Percentiles rank a stretch among this genome's conserved stretches.
Conservation (phyloP, 1,140 invertebrate genomes). For the Anastrepha obliqua region DNA sequence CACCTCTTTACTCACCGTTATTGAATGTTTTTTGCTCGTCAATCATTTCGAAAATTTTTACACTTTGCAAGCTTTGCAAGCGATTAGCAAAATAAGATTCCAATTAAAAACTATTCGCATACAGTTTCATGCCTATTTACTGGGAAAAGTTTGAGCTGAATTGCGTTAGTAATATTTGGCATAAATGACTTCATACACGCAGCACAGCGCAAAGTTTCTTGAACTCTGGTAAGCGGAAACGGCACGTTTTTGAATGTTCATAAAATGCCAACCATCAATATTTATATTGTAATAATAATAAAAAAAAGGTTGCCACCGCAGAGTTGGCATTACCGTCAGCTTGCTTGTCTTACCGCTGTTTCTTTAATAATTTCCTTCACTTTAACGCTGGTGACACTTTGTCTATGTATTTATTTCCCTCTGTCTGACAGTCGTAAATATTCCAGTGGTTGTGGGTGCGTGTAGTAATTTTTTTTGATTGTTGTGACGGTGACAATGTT, state of each 20-base stretch:
- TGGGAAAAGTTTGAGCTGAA: background rate
- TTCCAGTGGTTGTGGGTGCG: background rate
- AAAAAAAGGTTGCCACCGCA: background rate
- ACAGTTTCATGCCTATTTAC: background rate
- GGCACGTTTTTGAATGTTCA: constrained; percentile 28
- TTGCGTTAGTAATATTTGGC: background rate
- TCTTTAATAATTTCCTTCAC: constrained; percentile 3
- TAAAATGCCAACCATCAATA: constrained; percentile 14
- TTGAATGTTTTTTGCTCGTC: too few species aligned
- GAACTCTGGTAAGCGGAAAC: constrained; percentile 39
- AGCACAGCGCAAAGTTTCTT: constrained; percentile 8
- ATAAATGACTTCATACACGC: constrained; percentile 25
- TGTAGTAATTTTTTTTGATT: background rate
- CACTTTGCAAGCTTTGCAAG: too few species aligned
- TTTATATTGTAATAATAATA: constrained; percentile 11
- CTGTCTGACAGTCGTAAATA: background rate
- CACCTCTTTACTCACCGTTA: too few species aligned
- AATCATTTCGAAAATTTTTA: too few species aligned
- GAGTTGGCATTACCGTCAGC: background rate
- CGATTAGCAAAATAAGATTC: background rate
- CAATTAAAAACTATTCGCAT: background rate
- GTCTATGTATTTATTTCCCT: background rate
- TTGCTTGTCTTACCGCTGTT: background rate
- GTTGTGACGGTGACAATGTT: constrained; percentile 7
- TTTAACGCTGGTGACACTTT: constrained; percentile 12